phyloP scores from a whole-genome alignment of 2,888 invertebrate species.

The Litoditis marina region DNA sequence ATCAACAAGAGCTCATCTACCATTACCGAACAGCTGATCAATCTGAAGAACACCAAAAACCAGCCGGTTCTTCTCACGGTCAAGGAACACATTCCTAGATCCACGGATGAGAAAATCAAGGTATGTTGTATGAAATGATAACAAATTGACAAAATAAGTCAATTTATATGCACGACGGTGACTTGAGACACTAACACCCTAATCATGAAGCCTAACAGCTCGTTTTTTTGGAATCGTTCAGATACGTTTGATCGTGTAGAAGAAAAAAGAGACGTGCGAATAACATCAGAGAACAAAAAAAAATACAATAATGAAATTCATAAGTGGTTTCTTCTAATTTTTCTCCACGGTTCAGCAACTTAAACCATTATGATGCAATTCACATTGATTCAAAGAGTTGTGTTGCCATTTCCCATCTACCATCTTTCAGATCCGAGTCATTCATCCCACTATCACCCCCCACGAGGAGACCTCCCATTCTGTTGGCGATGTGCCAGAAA shows the following conservation, averaged over 20 bases:
- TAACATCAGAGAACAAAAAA: too few relatives aligned
- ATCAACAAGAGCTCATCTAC: constrained; percentile 36
- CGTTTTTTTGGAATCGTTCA: not conserved
- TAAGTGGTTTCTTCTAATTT: too few relatives aligned
- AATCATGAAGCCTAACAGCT: not conserved
- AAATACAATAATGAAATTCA: too few relatives aligned
- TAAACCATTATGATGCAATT: too few relatives aligned
- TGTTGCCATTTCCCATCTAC: too few relatives aligned
- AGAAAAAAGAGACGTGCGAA: too few relatives aligned
- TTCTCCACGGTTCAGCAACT: too few relatives aligned
- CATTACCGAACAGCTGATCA: constrained; percentile 44
- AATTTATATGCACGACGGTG: too few relatives aligned
- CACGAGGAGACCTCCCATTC: constrained; percentile 11
- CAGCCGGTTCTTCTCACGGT: constrained; percentile 39
- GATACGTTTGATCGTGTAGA: too few relatives aligned
- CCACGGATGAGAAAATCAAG: constrained; percentile 54
- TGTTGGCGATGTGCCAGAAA: constrained; percentile 10
- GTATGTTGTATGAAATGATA: too few relatives aligned
- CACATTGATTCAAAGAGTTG: too few relatives aligned
- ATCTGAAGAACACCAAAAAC: constrained; percentile 42
- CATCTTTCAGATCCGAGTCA: constrained; percentile 20
- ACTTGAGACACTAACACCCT: too few relatives aligned
- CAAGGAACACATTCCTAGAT: constrained; percentile 49
- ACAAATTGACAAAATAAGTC: not conserved
- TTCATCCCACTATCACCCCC: constrained; percentile 21